Percentiles rank a stretch among this genome's conserved stretches.
phyloP scores from a whole-genome alignment of 2,888 invertebrate species.

The Trissolcus brochymenae region DNA sequence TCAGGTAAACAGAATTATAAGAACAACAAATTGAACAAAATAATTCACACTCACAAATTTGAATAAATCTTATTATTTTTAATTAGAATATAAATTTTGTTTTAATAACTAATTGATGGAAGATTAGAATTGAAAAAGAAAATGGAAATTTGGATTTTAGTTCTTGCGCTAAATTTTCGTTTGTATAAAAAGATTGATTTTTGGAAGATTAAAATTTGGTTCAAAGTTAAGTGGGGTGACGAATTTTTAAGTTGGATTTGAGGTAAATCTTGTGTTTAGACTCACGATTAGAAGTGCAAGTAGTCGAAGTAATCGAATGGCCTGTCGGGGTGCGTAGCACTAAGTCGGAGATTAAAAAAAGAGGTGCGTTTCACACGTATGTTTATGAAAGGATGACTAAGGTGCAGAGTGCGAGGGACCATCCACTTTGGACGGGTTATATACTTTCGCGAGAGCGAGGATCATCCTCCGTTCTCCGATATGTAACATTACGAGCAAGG shows the following conservation, averaged over 20 bases:
- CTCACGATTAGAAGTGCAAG: conserved; percentile 11
- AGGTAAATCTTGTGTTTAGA: neutral
- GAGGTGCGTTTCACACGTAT: conserved; percentile 47
- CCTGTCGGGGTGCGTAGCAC: conserved; percentile 25
- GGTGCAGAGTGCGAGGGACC: conserved; percentile 70
- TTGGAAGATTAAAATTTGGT: neutral
- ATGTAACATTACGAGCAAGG: conserved; percentile 74
- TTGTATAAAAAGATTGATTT: neutral
- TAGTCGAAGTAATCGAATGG: conserved; percentile 17
- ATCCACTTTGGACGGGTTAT: conserved; percentile 70
- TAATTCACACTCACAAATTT: too few relatives aligned
- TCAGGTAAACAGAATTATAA: neutral
- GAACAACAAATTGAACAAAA: too few relatives aligned
- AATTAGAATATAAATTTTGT: too few relatives aligned
- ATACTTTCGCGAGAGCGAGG: conserved; percentile 69
- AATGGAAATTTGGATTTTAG: too few relatives aligned
- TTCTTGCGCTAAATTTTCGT: too few relatives aligned
- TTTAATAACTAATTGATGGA: too few relatives aligned
- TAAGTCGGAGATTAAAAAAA: conserved; percentile 14
- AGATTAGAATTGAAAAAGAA: too few relatives aligned
- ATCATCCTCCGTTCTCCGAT: conserved; percentile 67
- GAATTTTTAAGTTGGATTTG: neutral
- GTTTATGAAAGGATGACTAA: conserved; percentile 67
- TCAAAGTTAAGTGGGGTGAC: neutral
- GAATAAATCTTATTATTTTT: too few relatives aligned